phyloP scores from a whole-genome alignment of 2,797 vertebrate species.

The Centropyge bicolor region DNA sequence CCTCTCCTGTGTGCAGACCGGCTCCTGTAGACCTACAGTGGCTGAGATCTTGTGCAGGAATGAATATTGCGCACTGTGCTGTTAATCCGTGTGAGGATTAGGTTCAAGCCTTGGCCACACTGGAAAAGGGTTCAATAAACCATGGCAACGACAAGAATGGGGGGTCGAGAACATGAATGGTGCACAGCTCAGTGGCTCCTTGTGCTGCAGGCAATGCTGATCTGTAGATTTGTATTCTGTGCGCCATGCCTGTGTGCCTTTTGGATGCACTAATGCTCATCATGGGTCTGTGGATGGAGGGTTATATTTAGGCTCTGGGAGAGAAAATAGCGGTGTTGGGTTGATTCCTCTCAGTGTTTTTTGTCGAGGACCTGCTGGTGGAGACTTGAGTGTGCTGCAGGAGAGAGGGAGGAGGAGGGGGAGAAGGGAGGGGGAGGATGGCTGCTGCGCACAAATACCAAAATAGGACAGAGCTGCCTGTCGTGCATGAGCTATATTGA shows the following conservation, averaged over 20 bases:
- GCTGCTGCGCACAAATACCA: slow-evolving; percentile 82
- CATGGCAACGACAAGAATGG: slow-evolving; percentile 77
- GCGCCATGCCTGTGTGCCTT: background rate
- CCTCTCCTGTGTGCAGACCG: background rate
- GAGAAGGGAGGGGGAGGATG: slow-evolving; percentile 59
- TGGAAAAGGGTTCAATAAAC: slow-evolving; percentile 62
- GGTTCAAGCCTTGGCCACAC: slow-evolving; percentile 56
- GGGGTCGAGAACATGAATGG: slow-evolving; percentile 46
- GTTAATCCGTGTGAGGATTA: slow-evolving; percentile 83
- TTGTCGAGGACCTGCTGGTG: slow-evolving; percentile 64
- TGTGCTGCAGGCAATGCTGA: slow-evolving; percentile 28
- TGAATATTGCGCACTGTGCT: slow-evolving; percentile 35
- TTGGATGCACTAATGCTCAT: slow-evolving; percentile 15
- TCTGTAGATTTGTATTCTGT: slow-evolving; percentile 61
- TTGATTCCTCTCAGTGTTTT: slow-evolving; percentile 62
- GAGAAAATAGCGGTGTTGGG: slow-evolving; percentile 46
- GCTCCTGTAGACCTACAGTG: background rate
- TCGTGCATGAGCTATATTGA: slow-evolving; percentile 77
- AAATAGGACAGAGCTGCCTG: slow-evolving; percentile 85
- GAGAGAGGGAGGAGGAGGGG: slow-evolving; percentile 46
- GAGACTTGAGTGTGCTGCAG: slow-evolving; percentile 31
- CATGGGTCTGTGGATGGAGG: slow-evolving; percentile 43
- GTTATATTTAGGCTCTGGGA: slow-evolving; percentile 61
- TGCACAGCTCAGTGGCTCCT: slow-evolving; percentile 29
- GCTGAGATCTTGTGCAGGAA: background rate